These are phyloP conservation scores for Epizoanthus stellaris DNA, from an alignment of 92 coral and sea anemone species.

Conservation along the genomic window DNA sequence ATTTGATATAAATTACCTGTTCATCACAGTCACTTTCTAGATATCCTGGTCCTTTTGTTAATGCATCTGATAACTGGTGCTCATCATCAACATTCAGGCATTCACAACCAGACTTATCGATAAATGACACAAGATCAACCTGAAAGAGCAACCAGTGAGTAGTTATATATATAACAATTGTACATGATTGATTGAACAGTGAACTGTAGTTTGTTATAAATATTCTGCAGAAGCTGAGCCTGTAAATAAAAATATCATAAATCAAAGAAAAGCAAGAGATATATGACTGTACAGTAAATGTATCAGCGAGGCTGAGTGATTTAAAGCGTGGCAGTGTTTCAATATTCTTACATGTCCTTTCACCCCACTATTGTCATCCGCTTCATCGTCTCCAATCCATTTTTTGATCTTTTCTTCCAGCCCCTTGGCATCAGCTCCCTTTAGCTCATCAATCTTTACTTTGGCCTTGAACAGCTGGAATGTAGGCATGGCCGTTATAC, in stretches of 20 bases:
- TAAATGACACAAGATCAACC: constrained; percentile 84
- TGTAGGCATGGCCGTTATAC: constrained; percentile 94
- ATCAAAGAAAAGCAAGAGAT: too few relatives aligned
- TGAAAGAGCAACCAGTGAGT: constrained; percentile 28
- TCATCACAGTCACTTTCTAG: constrained; percentile 99
- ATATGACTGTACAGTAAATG: too few relatives aligned
- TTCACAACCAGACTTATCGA: constrained; percentile 89
- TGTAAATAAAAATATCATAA: too few relatives aligned
- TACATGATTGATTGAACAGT: too few relatives aligned
- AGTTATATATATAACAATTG: neutral
- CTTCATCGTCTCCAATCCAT: constrained; percentile 89
- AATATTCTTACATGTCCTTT: constrained; percentile 90
- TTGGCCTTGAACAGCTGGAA: constrained; percentile 87
- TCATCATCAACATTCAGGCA: constrained; percentile 91
- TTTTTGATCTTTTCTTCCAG: constrained; percentile 84
- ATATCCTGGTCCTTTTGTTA: constrained; percentile 85
- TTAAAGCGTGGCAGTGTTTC: too few relatives aligned
- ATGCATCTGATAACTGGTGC: constrained; percentile 79
- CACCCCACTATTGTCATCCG: constrained; percentile 74
- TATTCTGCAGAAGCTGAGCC: too few relatives aligned
- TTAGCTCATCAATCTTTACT: constrained; percentile 87
- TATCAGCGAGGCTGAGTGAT: too few relatives aligned
- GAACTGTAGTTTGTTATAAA: too few relatives aligned
- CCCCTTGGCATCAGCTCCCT: constrained; percentile 83
- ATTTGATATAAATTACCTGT: constrained; percentile 64